Conservation (phyloP, 2,888 invertebrate genomes). For the Perithous albicinctus region DNA sequence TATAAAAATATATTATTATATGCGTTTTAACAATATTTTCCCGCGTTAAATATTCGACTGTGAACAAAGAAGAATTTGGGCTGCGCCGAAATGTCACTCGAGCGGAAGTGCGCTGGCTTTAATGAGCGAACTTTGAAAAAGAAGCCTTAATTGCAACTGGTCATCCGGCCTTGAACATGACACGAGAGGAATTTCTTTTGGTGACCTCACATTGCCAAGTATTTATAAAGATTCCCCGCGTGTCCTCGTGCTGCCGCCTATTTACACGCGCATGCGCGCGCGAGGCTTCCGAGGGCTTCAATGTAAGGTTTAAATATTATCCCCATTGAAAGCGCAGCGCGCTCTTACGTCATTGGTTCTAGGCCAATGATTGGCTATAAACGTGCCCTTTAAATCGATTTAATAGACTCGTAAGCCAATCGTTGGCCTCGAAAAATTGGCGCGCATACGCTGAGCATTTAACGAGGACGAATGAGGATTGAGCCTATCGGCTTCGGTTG, state of each 20-base stretch:
- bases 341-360: too few relatives aligned
- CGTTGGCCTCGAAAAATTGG: too few relatives aligned
- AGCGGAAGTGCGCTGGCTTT: background rate
- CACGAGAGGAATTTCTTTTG: background rate
- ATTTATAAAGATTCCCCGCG: background rate
- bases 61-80: background rate
- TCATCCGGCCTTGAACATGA: conserved; percentile 4
- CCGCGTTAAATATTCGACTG: too few relatives aligned
- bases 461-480: too few relatives aligned
- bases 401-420: too few relatives aligned
- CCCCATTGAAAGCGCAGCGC: too few relatives aligned
- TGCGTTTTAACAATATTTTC: too few relatives aligned
- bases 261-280: background rate
- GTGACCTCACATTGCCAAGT: background rate
- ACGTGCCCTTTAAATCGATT: too few relatives aligned
- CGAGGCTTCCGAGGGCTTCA: background rate
- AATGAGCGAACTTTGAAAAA: background rate
- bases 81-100: background rate
- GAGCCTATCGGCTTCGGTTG: too few relatives aligned
- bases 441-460: too few relatives aligned
- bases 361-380: too few relatives aligned
- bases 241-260: background rate
- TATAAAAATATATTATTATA: too few relatives aligned
- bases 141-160: background rate
- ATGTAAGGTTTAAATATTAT: background rate